Conservation (phyloP, 2,888 invertebrate species). For the Pemphredon lugubris region DNA sequence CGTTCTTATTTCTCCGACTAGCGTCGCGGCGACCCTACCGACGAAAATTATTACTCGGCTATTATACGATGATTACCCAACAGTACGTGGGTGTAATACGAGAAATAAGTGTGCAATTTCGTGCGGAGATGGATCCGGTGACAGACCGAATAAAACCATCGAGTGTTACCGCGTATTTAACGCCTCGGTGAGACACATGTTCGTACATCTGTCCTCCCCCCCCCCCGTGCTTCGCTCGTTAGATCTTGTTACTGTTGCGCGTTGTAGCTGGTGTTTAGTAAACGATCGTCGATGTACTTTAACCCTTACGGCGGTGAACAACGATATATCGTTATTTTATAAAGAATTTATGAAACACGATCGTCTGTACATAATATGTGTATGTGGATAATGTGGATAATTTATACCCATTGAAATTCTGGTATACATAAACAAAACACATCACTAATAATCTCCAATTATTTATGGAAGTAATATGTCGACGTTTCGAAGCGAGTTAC, state of each 20-base stretch:
- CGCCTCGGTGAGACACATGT: conserved; percentile 70
- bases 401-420: too few species aligned
- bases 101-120: conserved; percentile 77
- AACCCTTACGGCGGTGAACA: too few species aligned
- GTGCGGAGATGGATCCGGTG: conserved; percentile 69
- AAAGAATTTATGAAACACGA: neutral
- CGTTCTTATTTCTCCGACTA: conserved; percentile 55
- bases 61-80: conserved; percentile 79
- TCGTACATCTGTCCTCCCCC: conserved; percentile 72
- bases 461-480: too few species aligned
- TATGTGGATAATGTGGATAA: too few species aligned
- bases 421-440: too few species aligned
- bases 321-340: too few species aligned
- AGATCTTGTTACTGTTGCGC: conserved; percentile 6
- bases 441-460: too few species aligned
- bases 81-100: conserved; percentile 77
- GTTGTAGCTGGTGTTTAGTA: conserved; percentile 23
- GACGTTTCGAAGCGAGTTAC: too few species aligned
- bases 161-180: conserved; percentile 69
- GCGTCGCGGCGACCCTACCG: conserved; percentile 23
- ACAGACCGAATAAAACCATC: conserved; percentile 73
- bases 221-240: neutral
- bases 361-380: too few species aligned
- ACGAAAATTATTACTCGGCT: conserved; percentile 75
- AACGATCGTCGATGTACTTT: neutral